Conservation (phyloP, 2,888 invertebrate species). For the Xanthostigma xanthostigma region DNA sequence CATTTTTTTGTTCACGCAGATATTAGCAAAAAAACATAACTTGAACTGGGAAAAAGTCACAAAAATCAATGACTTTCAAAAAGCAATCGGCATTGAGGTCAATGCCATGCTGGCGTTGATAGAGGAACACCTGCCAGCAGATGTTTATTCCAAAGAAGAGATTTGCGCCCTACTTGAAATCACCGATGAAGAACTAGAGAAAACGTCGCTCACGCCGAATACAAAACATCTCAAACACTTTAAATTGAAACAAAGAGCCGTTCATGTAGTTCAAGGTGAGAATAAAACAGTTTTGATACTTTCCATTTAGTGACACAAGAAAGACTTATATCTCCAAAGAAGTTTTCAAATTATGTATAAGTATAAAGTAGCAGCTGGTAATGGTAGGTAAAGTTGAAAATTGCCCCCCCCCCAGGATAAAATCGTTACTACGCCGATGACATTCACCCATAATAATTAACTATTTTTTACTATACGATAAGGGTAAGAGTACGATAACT, state of each 20-base stretch:
- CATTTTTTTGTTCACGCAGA: conserved; percentile 25
- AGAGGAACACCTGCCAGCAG: conserved; percentile 41
- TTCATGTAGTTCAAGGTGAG: conserved; percentile 73
- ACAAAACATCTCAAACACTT: conserved; percentile 48
- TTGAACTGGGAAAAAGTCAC: conserved; percentile 48
- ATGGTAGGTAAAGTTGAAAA: no score
- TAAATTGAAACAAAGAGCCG: conserved; percentile 70
- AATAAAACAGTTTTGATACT: not conserved
- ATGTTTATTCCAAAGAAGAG: conserved; percentile 53
- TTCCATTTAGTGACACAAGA: no score
- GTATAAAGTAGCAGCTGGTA: no score
- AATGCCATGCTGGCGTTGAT: conserved; percentile 57
- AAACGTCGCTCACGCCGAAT: conserved; percentile 47
- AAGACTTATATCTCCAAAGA: no score
- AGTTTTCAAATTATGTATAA: no score
- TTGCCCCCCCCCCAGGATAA: no score
- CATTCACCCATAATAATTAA: no score
- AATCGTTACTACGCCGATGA: no score
- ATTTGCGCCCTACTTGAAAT: conserved; percentile 44
- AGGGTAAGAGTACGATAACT: no score
- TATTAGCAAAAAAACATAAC: conserved; percentile 46
- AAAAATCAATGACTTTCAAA: conserved; percentile 62
- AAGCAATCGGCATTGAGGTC: conserved; percentile 41
- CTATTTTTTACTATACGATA: no score
- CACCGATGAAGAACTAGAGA: conserved; percentile 44